phyloP scores from a whole-genome alignment of 1,140 invertebrate species.

The Polyergus mexicanus region DNA sequence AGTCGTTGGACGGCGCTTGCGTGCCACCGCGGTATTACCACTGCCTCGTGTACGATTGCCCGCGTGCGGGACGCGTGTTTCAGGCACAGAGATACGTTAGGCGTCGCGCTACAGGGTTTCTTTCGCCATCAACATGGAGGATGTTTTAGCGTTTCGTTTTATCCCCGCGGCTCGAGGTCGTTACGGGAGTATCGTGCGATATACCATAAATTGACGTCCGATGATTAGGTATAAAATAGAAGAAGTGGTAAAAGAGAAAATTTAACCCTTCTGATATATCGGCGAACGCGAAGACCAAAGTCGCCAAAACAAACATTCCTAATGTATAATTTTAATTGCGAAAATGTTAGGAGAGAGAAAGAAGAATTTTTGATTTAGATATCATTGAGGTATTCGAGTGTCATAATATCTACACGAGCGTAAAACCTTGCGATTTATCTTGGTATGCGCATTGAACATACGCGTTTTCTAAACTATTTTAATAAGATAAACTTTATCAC shows the following conservation, averaged over 20 bases:
- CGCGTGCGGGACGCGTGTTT: slow-evolving; percentile 39
- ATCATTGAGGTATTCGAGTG: neutral
- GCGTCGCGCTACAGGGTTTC: slow-evolving; percentile 43
- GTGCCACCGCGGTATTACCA: slow-evolving; percentile 74
- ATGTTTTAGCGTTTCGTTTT: slow-evolving; percentile 18
- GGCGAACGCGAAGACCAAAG: slow-evolving; percentile 26
- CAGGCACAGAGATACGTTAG: slow-evolving; percentile 9
- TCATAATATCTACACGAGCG: neutral
- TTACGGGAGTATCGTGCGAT: slow-evolving; percentile 30
- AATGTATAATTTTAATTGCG: neutral
- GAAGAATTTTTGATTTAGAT: neutral
- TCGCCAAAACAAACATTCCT: slow-evolving; percentile 27
- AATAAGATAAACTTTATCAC: slow-evolving; percentile 15
- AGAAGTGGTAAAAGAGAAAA: slow-evolving; percentile 4
- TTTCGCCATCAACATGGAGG: slow-evolving; percentile 32
- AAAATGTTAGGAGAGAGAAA: neutral
- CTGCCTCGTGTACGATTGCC: slow-evolving; percentile 52
- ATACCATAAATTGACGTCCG: slow-evolving; percentile 49
- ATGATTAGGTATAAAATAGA: slow-evolving; percentile 13
- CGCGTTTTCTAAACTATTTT: neutral
- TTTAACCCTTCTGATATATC: slow-evolving; percentile 31
- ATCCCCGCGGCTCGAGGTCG: slow-evolving; percentile 34
- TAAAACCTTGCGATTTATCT: neutral
- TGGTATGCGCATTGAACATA: neutral
- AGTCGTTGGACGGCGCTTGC: slow-evolving; percentile 78